Conservation (phyloP, 2,113 vertebrate genomes). For the Candoia aspera region DNA sequence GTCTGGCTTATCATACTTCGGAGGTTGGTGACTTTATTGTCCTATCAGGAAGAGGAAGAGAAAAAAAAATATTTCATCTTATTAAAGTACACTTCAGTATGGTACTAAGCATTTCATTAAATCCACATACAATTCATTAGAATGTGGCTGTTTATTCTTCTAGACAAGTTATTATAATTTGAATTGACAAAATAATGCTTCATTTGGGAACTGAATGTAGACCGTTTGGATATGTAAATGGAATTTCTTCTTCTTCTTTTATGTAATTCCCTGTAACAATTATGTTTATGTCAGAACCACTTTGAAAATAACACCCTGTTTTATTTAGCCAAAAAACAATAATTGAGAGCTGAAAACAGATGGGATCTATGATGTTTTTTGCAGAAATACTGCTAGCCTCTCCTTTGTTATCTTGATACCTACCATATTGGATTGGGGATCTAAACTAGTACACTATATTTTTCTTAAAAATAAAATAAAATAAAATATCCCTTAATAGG, state of each 20-base stretch:
- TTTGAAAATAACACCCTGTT: not conserved
- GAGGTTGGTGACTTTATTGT: not conserved
- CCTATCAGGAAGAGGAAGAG: not conserved
- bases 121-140: not conserved
- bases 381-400: not conserved
- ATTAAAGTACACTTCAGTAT: slow-evolving; percentile 1
- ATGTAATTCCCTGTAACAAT: not conserved
- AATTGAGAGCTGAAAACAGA: not conserved
- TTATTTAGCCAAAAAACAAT: not conserved
- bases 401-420: not conserved
- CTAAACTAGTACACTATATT: not conserved
- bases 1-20: not conserved
- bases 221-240: not conserved
- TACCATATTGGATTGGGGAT: not conserved
- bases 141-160: not conserved
- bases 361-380: not conserved
- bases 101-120: not conserved
- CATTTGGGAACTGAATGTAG: not conserved
- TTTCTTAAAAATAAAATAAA: not conserved
- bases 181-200: not conserved
- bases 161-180: slow-evolving; percentile 2
- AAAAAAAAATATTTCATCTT: not conserved
- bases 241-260: not conserved
- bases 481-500: no score
- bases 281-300: not conserved